Evolutionary conservation across 2,797 vertebrate species (phyloP).

Genomic region (Bucorvus abyssinicus): DNA sequence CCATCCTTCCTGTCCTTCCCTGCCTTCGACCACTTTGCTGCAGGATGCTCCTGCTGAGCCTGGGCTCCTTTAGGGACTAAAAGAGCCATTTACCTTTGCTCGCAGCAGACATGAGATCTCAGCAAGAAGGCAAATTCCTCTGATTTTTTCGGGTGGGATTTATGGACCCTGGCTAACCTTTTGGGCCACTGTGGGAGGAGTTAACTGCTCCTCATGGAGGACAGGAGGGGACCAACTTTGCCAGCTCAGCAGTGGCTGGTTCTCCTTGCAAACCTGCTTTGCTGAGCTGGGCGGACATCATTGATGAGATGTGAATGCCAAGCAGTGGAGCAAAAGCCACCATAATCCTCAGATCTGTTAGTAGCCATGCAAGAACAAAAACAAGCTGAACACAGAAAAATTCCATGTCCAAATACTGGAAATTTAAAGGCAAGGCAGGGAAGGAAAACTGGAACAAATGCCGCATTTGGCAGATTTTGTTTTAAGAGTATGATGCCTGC

Average conservation of each 20-base stretch:
- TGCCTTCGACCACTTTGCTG: not conserved
- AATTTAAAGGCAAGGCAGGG: not conserved
- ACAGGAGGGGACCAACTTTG: not conserved
- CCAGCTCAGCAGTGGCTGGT: slow-evolving; percentile 34
- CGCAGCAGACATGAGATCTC: not conserved
- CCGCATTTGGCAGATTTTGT: slow-evolving; percentile 26
- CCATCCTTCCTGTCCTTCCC: not conserved
- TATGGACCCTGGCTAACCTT: not conserved
- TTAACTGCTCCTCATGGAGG: not conserved
- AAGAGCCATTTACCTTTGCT: not conserved
- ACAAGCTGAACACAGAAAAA: not conserved
- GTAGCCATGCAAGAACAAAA: slow-evolving; percentile 3
- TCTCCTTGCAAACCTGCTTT: slow-evolving; percentile 24
- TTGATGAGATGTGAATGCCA: not conserved
- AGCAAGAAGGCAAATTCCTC: not conserved
- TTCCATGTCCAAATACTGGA: not conserved
- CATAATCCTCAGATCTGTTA: not conserved
- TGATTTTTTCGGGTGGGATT: not conserved
- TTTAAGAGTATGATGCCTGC: slow-evolving; percentile 26
- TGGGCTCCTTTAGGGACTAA: not conserved
- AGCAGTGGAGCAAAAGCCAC: slow-evolving; percentile 3
- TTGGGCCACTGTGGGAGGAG: not conserved
- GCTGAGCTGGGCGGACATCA: not conserved
- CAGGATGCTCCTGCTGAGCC: not conserved
- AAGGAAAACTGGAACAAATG: slow-evolving; percentile 20